Evolutionary conservation across 2,797 vertebrate species (phyloP), one percentile per base, ranked within the genome.

Genomic region (Tachyglossus aculeatus): DNA sequence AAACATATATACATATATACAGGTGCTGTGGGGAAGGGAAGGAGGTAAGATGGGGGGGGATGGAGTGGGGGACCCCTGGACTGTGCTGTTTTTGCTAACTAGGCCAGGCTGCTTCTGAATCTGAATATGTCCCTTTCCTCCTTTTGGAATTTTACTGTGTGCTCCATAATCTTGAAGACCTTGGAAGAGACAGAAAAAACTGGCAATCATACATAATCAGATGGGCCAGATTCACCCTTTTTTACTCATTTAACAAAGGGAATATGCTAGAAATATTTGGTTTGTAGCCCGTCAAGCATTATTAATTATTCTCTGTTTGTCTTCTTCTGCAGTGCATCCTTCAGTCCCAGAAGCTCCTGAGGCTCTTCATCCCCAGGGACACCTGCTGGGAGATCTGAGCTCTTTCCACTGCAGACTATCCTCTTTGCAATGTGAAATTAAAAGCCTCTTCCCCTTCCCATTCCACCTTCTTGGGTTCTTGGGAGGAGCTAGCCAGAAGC

Each of bases 371-470:
- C 74, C 74, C 74, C 67, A 57, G 51, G 58, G 78, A 71, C 77
- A 86, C 71, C 76, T 78, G 75, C 67, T 67, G 78, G 67, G 51
- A 61, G 55, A 74, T 34, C 44, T 55, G 34, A 14, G 68, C 53
- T 76, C 55, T 2, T 6, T 7, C n/a, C 0, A 12, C 50, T 18
- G 18, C 57, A 6, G 50, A 39, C 44, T 39, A 13, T 6, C 19
- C 38, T 62, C 56, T 38, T 24, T 14, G 38, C 50, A 24, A 32
- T 10, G 37, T 73, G 47, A 3, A 52, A 50, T 60, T 36, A n/a
- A 13, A 10, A 40, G 45, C 22, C 39, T 39, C 16, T 31, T 29
- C 14, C 13, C 16, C 36, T 24, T 18, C 11, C 19, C 1, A 47
- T 50, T 32, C 4, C 1, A 39, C 47, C 37, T 44, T 13, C 21